phyloP scores from a whole-genome alignment of 2,888 invertebrate species.

The Allolobophora icterica region DNA sequence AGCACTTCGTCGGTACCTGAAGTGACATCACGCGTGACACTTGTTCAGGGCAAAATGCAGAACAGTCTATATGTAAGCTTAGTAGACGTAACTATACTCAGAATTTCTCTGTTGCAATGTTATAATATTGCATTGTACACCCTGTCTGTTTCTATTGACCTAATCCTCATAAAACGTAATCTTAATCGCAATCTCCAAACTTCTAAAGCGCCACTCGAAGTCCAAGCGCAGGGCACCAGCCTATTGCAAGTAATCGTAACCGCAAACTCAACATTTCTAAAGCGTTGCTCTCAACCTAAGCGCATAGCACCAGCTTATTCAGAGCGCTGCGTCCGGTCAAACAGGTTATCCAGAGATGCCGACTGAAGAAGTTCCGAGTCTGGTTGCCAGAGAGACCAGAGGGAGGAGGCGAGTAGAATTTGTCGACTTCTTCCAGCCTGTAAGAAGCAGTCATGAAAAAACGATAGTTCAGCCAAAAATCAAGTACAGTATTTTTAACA shows the following conservation, averaged over 20 bases:
- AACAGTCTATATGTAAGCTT: not conserved
- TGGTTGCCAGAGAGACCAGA: no score
- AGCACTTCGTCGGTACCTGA: not conserved
- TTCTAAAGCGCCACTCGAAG: no score
- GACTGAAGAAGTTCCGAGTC: no score
- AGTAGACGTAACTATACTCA: not conserved
- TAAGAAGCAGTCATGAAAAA: not conserved
- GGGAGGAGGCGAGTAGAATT: not conserved
- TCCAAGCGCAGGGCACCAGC: no score
- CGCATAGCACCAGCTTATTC: no score
- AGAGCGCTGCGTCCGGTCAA: no score
- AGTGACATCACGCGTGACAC: not conserved
- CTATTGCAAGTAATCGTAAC: not conserved
- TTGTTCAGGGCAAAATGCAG: not conserved
- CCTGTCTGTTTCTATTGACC: not conserved
- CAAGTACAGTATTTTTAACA: not conserved
- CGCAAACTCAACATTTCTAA: no score
- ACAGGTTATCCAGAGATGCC: no score
- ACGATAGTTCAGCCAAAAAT: not conserved
- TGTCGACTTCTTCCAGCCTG: not conserved
- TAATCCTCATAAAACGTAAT: not conserved
- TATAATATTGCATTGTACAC: no score
- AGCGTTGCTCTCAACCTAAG: no score
- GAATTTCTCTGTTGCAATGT: not conserved
- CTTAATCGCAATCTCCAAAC: no score